Evolutionary conservation across 2,888 invertebrate genomes (phyloP).

Genomic region (Dioctria linearis): DNA sequence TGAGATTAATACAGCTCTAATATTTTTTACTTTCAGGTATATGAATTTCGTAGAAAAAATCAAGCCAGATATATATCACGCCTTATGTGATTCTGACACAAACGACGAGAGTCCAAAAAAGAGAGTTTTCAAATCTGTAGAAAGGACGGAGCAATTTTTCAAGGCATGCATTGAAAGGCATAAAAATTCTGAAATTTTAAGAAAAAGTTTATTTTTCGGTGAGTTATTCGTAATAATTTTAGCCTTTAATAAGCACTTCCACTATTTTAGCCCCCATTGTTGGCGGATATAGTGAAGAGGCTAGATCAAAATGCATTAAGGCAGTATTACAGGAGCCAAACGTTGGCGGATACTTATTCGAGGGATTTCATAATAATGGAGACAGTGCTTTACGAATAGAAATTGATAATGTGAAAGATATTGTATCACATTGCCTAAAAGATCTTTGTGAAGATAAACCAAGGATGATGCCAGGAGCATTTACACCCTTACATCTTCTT

Average conservation of each 20-base stretch:
- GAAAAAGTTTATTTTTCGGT: slow-evolving; percentile 73
- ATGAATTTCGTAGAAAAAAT: slow-evolving; percentile 84
- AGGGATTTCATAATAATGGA: slow-evolving; percentile 86
- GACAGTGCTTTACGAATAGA: slow-evolving; percentile 73
- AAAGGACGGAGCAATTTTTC: slow-evolving; percentile 79
- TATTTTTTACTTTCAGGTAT: slow-evolving; percentile 72
- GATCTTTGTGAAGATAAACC: slow-evolving; percentile 72
- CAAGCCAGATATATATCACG: slow-evolving; percentile 86
- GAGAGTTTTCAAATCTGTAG: slow-evolving; percentile 80
- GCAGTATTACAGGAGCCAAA: slow-evolving; percentile 73
- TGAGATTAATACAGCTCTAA: too few relatives aligned
- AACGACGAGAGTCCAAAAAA: slow-evolving; percentile 77
- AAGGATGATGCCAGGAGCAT: slow-evolving; percentile 83
- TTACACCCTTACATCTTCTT: slow-evolving; percentile 82
- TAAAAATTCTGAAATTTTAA: slow-evolving; percentile 72
- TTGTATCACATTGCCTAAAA: slow-evolving; percentile 76
- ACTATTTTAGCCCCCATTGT: slow-evolving; percentile 67
- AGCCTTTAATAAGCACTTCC: background rate
- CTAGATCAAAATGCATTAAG: slow-evolving; percentile 78
- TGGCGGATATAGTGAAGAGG: slow-evolving; percentile 80
- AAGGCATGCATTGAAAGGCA: slow-evolving; percentile 79
- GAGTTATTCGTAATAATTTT: slow-evolving; percentile 55
- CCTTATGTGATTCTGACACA: slow-evolving; percentile 80
- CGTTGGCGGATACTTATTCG: slow-evolving; percentile 83
- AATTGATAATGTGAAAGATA: slow-evolving; percentile 73